Evolutionary conservation across 1,140 invertebrate genomes (phyloP).

Genomic region (Temnothorax longispinosus): DNA sequence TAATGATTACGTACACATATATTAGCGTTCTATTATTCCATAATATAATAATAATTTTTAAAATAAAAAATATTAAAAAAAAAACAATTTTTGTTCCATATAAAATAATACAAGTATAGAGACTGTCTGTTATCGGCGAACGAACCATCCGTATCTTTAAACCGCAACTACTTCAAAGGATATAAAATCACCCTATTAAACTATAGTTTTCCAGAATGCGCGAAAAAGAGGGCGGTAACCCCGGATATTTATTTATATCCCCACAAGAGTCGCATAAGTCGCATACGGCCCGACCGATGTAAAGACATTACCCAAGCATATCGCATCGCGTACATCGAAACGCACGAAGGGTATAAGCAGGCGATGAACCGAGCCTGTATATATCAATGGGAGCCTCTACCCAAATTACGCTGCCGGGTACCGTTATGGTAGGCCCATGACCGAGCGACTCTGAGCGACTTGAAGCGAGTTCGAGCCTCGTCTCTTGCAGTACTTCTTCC

Average conservation of each 20-base stretch:
- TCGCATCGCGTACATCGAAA: conserved; percentile 16
- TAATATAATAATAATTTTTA: conserved; percentile 3
- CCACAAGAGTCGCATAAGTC: neutral
- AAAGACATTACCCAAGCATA: conserved; percentile 52
- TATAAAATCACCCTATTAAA: conserved; percentile 31
- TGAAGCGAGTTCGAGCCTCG: conserved; percentile 34
- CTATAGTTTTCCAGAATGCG: conserved; percentile 34
- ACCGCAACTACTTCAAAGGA: neutral
- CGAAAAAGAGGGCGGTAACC: conserved; percentile 46
- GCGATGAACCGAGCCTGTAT: conserved; percentile 65
- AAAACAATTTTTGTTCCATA: neutral
- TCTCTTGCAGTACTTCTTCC: conserved; percentile 47
- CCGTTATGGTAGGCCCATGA: conserved; percentile 78
- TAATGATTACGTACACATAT: neutral
- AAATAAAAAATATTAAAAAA: neutral
- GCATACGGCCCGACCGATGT: conserved; percentile 20
- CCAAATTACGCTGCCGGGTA: conserved; percentile 80
- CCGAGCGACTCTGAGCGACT: conserved; percentile 60
- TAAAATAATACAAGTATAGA: neutral
- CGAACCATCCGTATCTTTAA: neutral
- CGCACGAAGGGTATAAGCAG: conserved; percentile 60
- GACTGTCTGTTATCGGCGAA: neutral
- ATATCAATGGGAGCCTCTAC: conserved; percentile 66
- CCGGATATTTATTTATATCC: conserved; percentile 59
- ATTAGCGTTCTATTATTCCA: neutral